Base-by-base conservation (phyloP, 2,797 vertebrate species). In the Petrocephalus schoutedeni region DNA sequence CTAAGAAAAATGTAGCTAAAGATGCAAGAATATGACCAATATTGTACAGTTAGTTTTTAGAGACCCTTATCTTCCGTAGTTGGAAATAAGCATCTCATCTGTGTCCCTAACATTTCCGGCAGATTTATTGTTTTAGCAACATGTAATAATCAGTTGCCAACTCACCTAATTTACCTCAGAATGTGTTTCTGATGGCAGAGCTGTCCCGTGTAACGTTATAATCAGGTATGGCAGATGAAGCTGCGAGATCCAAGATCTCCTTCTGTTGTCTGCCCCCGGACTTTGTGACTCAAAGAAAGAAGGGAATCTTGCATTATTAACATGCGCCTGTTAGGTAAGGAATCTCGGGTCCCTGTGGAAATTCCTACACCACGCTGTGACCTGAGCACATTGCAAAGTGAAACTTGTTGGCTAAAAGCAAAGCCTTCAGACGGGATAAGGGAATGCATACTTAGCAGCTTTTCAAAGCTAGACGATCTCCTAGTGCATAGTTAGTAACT, bases 321-420 rank as follows among this genome's bases (percentile, higher is more conserved):
- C 82, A 56, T 0, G 21, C 21, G 56, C 45, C 49, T 56, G 82
- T 51, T 53, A 85, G 82, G 53, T 56, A 54, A 85, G 82, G 82
- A 85, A 85, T 85, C 82, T 57, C 49, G 28, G 82, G 82, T 14
- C 82, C 51, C 49, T 16, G 82, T 85, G 82, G 82, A 85, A 85
- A 56, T 54, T 85, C 82, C 82, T 85, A 85, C 82, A 85, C 49
- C 49, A 56, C 5, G 5, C 49, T 85, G 21, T 53, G 82, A 54
- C 28, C 12, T 54, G 82, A 57, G 82, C 6, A 32, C 36, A 45
- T 9, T 7, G 71, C 36, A n/a, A 12, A 71, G 12, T 71, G 28
- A 71, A 71, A 71, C 12, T 71, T 36, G 28, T 36, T 71, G 64
- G 28, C 28, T 53, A 56, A 54, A 54, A 57, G 82, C 21, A 7